Percentiles rank a stretch among this genome's conserved stretches.
Conservation (phyloP, 2,797 vertebrate species). For the Crocodylus rhombifer region DNA sequence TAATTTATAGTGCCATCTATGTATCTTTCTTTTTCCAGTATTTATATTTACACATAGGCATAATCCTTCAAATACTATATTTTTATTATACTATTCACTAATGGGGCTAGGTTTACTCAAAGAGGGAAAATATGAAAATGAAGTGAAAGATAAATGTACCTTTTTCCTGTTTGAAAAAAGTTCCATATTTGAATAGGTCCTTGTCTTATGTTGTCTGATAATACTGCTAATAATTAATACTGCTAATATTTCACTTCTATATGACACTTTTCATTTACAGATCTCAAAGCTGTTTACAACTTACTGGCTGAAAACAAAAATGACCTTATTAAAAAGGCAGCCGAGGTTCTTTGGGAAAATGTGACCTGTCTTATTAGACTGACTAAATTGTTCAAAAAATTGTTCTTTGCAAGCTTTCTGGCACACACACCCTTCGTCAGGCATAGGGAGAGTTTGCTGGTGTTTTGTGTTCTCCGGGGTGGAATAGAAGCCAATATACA, state of each 20-base stretch:
- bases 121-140: not conserved
- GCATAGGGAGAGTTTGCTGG: no score
- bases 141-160: not conserved
- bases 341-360: no score
- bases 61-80: not conserved
- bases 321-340: not conserved
- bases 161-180: not conserved
- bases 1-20: not conserved
- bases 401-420: no score
- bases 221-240: not conserved
- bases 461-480: no score
- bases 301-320: constrained; percentile 1
- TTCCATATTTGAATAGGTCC: not conserved
- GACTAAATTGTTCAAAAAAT: no score
- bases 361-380: no score
- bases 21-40: not conserved
- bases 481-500: no score
- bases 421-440: no score
- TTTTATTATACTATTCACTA: not conserved
- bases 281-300: not conserved
- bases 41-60: not conserved
- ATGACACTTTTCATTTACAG: not conserved
- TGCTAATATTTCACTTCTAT: not conserved
- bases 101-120: not conserved
- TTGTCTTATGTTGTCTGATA: not conserved